These are phyloP conservation scores for Stegodyphus dumicola DNA, from an alignment of 1,140 invertebrate species.

Conservation along the genomic window DNA sequence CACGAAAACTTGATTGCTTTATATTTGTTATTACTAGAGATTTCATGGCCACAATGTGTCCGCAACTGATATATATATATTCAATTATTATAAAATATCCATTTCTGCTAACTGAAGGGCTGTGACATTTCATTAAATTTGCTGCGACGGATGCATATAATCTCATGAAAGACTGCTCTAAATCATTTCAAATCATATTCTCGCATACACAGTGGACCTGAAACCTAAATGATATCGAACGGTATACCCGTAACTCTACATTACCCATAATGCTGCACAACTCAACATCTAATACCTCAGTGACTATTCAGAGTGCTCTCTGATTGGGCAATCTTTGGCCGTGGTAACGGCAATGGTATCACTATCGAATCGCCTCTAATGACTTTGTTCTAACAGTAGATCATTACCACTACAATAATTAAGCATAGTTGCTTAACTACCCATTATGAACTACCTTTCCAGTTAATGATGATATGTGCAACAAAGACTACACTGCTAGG, in stretches of 20 bases:
- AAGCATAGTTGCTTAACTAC: constrained; percentile 43
- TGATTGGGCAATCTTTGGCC: constrained; percentile 7
- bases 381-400: constrained; percentile 26
- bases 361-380: background rate
- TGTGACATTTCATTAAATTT: background rate
- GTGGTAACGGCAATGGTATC: background rate
- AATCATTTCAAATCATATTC: background rate
- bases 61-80: too few species aligned
- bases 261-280: too few species aligned
- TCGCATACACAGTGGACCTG: background rate
- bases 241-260: too few species aligned
- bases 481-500: background rate
- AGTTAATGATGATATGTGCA: constrained; percentile 13
- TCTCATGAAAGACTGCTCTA: background rate
- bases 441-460: constrained; percentile 36
- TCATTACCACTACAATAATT: constrained; percentile 47
- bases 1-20: too few species aligned
- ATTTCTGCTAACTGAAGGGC: too few species aligned
- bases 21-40: too few species aligned
- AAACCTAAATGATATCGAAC: too few species aligned
- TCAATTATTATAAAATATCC: too few species aligned
- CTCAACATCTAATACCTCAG: too few species aligned
- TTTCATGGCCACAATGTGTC: too few species aligned
- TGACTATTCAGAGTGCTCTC: background rate
- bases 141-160: background rate